A percentile compares a stretch with the other conserved stretches of the same genome.
These are phyloP conservation scores for Germaria angustata DNA, from an alignment of 2,888 invertebrate species.

Conservation along the genomic window DNA sequence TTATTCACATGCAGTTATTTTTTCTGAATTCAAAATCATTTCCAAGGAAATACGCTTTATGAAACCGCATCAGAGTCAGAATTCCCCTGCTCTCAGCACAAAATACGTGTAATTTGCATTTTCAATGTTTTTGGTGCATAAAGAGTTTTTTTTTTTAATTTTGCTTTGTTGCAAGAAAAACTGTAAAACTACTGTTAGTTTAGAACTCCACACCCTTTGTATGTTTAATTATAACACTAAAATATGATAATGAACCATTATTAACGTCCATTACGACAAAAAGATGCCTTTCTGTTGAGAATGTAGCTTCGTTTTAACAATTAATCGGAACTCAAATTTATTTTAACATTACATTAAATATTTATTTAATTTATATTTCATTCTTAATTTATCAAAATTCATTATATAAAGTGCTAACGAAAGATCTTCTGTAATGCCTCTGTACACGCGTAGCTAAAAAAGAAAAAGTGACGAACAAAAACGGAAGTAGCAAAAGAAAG, in stretches of 20 bases:
- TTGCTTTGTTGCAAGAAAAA: background rate
- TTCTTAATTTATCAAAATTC: too few relatives aligned
- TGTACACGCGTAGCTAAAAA: too few relatives aligned
- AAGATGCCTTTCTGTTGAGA: constrained; percentile 18
- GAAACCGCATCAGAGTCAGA: background rate
- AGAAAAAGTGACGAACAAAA: too few relatives aligned
- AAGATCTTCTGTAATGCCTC: too few relatives aligned
- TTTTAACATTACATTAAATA: too few relatives aligned
- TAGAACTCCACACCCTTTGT: constrained; percentile 61
- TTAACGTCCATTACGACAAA: constrained; percentile 36
- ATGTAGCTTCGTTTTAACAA: too few relatives aligned
- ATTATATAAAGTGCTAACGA: too few relatives aligned
- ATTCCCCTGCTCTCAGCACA: background rate
- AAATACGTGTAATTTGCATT: constrained; percentile 19
- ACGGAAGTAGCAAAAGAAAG: too few relatives aligned
- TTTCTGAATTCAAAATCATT: background rate
- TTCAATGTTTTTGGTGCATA: background rate
- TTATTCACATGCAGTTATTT: background rate
- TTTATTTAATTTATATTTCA: too few relatives aligned
- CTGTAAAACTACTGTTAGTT: constrained; percentile 40
- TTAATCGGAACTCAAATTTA: too few relatives aligned
- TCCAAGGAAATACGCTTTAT: constrained; percentile 44
- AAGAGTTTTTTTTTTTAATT: constrained; percentile 28
- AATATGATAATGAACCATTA: constrained; percentile 62
- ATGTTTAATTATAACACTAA: constrained; percentile 61